Evolutionary conservation across 2,113 vertebrate genomes (phyloP).

Genomic region (Todiramphus chloris): DNA sequence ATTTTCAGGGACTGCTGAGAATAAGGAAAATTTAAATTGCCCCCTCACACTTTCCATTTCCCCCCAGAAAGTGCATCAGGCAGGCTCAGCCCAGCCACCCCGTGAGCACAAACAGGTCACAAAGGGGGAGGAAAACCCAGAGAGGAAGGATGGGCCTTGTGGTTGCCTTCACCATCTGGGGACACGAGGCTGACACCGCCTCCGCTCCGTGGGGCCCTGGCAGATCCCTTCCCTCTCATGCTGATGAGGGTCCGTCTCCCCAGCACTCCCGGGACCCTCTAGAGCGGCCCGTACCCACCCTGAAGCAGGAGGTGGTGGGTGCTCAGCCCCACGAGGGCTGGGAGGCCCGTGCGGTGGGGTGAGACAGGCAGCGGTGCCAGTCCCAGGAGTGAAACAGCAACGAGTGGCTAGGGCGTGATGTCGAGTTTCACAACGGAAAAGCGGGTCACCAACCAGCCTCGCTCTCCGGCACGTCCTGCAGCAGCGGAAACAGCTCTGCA

Average conservation of each 20-base stretch:
- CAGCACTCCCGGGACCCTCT: not conserved
- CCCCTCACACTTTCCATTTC: constrained; percentile 43
- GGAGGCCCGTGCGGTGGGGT: not conserved
- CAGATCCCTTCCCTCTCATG: rapidly evolving
- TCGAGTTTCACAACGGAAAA: constrained; percentile 27
- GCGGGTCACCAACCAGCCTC: not conserved
- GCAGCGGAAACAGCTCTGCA: not conserved
- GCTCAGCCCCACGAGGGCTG: not conserved
- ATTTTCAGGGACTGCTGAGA: not conserved
- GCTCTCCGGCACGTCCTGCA: not conserved
- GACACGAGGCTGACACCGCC: rapidly evolving
- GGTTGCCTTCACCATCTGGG: rapidly evolving
- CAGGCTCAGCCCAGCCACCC: not conserved
- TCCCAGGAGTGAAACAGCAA: not conserved
- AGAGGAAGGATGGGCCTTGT: not conserved
- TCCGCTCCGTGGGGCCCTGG: rapidly evolving
- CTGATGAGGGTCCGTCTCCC: rapidly evolving
- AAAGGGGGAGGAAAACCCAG: not conserved
- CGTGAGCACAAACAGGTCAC: not conserved
- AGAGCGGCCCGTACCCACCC: not conserved
- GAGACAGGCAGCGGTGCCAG: not conserved
- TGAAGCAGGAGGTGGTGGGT: not conserved
- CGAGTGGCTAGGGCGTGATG: not conserved
- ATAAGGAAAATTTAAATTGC: not conserved
- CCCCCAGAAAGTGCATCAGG: not conserved